Evolutionary conservation across 2,888 invertebrate species (phyloP).

Genomic region (Pristionchus arcanus): DNA sequence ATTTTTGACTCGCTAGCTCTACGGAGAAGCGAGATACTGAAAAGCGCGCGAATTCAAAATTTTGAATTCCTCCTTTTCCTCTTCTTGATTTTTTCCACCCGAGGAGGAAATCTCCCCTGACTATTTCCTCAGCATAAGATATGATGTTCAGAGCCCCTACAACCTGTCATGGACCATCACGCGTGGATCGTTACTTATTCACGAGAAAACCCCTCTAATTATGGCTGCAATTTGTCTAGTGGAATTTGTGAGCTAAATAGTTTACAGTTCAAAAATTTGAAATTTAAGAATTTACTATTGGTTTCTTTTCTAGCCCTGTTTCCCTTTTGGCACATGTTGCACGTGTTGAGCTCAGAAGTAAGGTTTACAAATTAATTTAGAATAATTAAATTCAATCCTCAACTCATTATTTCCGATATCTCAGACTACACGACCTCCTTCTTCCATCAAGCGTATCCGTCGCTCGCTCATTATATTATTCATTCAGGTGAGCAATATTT

Average conservation of each 20-base stretch:
- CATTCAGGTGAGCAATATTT: not conserved
- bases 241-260: not conserved
- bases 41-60: too few relatives aligned
- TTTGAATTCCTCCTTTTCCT: too few relatives aligned
- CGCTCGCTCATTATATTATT: not conserved
- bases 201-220: not conserved
- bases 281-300: not conserved
- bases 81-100: too few relatives aligned
- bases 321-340: not conserved
- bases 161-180: not conserved
- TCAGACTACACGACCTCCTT: not conserved
- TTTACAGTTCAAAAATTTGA: not conserved
- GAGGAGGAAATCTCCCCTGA: too few relatives aligned
- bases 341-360: not conserved
- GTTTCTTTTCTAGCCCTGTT: not conserved
- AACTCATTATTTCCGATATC: not conserved
- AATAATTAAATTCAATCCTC: too few relatives aligned
- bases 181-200: not conserved
- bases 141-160: not conserved
- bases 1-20: too few relatives aligned
- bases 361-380: too few relatives aligned
- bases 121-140: too few relatives aligned
- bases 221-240: not conserved
- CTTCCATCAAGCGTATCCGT: not conserved
- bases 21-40: too few relatives aligned